Conservation (phyloP, 2,797 vertebrate species). For the Phrynocephalus vlangalii region DNA sequence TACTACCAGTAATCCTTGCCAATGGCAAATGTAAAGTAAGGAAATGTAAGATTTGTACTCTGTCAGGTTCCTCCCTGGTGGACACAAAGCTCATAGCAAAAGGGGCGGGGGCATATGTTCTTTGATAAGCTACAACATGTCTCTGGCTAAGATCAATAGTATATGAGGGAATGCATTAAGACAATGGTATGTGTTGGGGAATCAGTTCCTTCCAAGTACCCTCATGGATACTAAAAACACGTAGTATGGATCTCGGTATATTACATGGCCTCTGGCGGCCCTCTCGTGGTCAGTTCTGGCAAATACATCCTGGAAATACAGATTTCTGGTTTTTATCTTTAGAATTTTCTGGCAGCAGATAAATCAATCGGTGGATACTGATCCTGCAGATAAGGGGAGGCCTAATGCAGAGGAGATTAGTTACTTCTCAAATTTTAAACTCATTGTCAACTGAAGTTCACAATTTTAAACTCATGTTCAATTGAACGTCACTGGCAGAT, state of each 20-base stretch:
- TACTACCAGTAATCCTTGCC: neutral
- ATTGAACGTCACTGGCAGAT: neutral
- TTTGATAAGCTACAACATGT: neutral
- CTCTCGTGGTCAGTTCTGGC: too few relatives aligned
- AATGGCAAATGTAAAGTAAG: neutral
- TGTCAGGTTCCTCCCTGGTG: neutral
- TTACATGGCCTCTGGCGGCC: too few relatives aligned
- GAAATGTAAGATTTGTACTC: neutral
- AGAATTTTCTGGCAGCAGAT: too few relatives aligned
- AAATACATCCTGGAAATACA: too few relatives aligned
- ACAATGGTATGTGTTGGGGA: neutral
- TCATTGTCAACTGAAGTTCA: too few relatives aligned
- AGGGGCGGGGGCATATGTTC: neutral
- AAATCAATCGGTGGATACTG: too few relatives aligned
- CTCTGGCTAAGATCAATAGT: neutral
- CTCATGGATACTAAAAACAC: neutral
- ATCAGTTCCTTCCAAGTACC: neutral
- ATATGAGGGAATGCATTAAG: neutral
- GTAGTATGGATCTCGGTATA: too few relatives aligned
- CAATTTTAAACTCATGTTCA: too few relatives aligned
- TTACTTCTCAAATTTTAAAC: too few relatives aligned
- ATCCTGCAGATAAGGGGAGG: too few relatives aligned
- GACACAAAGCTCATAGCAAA: neutral
- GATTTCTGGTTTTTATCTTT: too few relatives aligned
- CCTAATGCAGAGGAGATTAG: too few relatives aligned